These are phyloP conservation scores for honey bee (Apis mellifera) DNA, from an alignment of 1,140 invertebrate species.

Conservation along the genomic window DNA sequence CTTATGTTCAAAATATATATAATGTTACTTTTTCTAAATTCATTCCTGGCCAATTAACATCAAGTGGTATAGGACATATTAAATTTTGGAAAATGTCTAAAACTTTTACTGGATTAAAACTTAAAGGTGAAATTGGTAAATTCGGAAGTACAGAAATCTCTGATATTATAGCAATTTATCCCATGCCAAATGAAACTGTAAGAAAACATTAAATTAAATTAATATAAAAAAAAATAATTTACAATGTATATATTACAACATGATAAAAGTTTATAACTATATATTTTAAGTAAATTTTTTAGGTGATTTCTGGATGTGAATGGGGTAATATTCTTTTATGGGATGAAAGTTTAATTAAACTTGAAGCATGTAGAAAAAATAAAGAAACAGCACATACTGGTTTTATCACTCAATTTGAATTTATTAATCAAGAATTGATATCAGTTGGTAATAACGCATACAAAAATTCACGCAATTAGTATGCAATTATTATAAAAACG, in stretches of 20 bases:
- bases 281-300: slow-evolving; percentile 21
- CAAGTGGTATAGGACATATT: slow-evolving; percentile 90
- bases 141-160: slow-evolving; percentile 96
- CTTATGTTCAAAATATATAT: slow-evolving; percentile 90
- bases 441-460: slow-evolving; percentile 79
- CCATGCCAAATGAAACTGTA: slow-evolving; percentile 93
- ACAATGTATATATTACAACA: no score
- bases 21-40: slow-evolving; percentile 90
- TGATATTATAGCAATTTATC: slow-evolving; percentile 91
- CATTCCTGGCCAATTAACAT: slow-evolving; percentile 88
- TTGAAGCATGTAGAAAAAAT: slow-evolving; percentile 88
- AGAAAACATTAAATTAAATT: not conserved
- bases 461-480: slow-evolving; percentile 6
- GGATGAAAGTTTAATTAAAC: slow-evolving; percentile 92
- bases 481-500: not conserved
- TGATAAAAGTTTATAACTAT: not conserved
- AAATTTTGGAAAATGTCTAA: slow-evolving; percentile 96
- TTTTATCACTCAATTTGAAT: slow-evolving; percentile 88
- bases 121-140: slow-evolving; percentile 91
- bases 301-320: slow-evolving; percentile 91
- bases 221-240: not conserved
- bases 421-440: slow-evolving; percentile 84
- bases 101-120: slow-evolving; percentile 94
- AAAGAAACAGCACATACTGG: slow-evolving; percentile 88
- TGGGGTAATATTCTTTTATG: slow-evolving; percentile 95